These are phyloP conservation scores for Pristionchus japonicus DNA, from an alignment of 2,888 invertebrate species.

Conservation along the genomic window DNA sequence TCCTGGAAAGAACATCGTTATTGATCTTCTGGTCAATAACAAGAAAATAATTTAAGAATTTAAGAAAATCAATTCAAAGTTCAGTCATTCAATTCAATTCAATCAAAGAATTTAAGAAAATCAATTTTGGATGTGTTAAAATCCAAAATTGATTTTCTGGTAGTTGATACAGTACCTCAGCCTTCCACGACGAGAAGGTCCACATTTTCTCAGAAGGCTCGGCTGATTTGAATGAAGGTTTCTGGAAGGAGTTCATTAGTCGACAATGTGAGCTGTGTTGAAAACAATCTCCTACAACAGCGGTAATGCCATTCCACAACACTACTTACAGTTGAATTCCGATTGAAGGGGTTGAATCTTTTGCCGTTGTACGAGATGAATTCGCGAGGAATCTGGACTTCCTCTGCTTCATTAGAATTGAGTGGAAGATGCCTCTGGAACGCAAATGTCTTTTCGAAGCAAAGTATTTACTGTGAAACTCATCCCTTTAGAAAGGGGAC, in stretches of 20 bases:
- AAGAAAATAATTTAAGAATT: too few species aligned
- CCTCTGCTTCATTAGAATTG: not conserved
- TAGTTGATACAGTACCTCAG: not conserved
- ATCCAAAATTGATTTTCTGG: too few species aligned
- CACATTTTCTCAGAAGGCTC: conserved; percentile 17
- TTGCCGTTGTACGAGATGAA: not conserved
- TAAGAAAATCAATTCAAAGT: too few species aligned
- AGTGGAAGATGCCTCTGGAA: not conserved
- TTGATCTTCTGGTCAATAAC: too few species aligned
- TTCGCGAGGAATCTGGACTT: not conserved
- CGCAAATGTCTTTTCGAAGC: too few species aligned
- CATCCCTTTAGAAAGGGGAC: not conserved
- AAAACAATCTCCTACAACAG: too few species aligned
- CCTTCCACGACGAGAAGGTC: conserved; percentile 33
- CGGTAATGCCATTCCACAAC: too few species aligned
- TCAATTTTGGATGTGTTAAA: too few species aligned
- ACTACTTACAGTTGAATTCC: conserved; percentile 9
- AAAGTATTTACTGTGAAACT: not conserved
- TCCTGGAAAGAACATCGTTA: too few species aligned
- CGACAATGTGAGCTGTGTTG: too few species aligned
- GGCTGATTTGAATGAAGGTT: not conserved
- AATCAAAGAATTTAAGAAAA: too few species aligned
- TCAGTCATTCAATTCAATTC: too few species aligned
- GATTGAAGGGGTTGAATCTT: not conserved
- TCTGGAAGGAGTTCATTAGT: not conserved